Evolutionary conservation across 2,113 vertebrate genomes (phyloP), one percentile per base, ranked within the genome.

Genomic region (Gobiocypris rarus): DNA sequence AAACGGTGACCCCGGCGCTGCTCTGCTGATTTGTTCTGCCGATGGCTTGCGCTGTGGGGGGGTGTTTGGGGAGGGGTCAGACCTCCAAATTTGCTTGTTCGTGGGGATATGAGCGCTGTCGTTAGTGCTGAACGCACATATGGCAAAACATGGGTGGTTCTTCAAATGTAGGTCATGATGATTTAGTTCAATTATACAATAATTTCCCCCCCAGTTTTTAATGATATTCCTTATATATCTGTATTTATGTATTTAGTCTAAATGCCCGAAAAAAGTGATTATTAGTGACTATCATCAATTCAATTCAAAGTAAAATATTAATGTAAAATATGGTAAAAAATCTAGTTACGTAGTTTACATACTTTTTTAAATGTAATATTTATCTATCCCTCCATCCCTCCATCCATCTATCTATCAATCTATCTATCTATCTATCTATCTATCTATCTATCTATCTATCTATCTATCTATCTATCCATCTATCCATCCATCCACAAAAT

Each of bases 1-100:
- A 43, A 54, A 67, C 34, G 50, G 38, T 65, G 26, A 85, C 56
- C 74, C 45, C 31, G 38, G 83, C 45, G n/a, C 26, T 38, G 31
- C 83, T 45, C 38, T 50, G 85, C 83, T 88, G 84, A 83, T 85
- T 83, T 83, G 56, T 70, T 70, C 65, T 79, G 83, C 52, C 41
- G 52, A 79, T 73, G 83, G 75, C 61, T 78, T 13, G 34, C 15
- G 3, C n/a, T 43, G 8, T 43, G 41, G 9, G 5, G 7, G 9
- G 0, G 11, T 14, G 48, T 54, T 13, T 14, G 43, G 41, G 63
- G 17, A 48, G 26, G 43, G 63, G 26, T 70, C 45, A 22, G 43
- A 69, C 63, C 79, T 52, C 28, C 28, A 69, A 38, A 70, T 38
- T 50, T 28, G 24, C 41, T 61, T 80, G 34, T 58, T 76, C 24